Conservation (phyloP, 2,888 invertebrate genomes). For the Agrotis clavis region DNA sequence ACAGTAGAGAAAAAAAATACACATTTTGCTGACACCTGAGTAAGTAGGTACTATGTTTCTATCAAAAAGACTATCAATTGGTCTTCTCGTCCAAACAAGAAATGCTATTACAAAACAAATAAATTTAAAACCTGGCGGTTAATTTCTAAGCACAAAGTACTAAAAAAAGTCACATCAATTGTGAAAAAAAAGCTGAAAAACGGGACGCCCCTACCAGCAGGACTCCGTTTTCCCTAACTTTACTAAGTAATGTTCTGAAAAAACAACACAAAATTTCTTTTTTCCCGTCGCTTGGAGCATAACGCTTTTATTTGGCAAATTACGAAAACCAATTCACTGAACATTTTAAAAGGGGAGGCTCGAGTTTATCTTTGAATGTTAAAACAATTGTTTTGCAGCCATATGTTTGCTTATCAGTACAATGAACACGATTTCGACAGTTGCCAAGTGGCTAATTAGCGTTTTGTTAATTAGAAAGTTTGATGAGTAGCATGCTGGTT, state of each 20-base stretch:
- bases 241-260: slow-evolving; percentile 42
- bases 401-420: slow-evolving; percentile 50
- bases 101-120: slow-evolving; percentile 23
- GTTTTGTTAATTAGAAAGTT: slow-evolving; percentile 44
- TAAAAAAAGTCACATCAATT: slow-evolving; percentile 32
- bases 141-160: slow-evolving; percentile 21
- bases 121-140: slow-evolving; percentile 30
- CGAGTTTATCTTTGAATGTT: slow-evolving; percentile 53
- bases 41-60: too few species aligned
- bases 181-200: slow-evolving; percentile 38
- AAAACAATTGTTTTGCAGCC: slow-evolving; percentile 49
- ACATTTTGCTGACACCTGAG: too few species aligned
- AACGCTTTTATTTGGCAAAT: slow-evolving; percentile 70
- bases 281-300: slow-evolving; percentile 45
- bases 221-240: slow-evolving; percentile 15
- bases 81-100: not conserved
- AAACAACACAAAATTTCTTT: slow-evolving; percentile 57
- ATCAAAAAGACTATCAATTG: not conserved
- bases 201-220: slow-evolving; percentile 26
- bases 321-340: slow-evolving; percentile 67
- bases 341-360: slow-evolving; percentile 55
- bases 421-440: slow-evolving; percentile 28
- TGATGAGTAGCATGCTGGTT: slow-evolving; percentile 8
- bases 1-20: too few species aligned
- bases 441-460: slow-evolving; percentile 24